A percentile compares a stretch with the other conserved stretches of the same genome.
These are phyloP conservation scores for Drosophila peninsularis DNA, from an alignment of 2,888 invertebrate genomes.

Conservation along the genomic window DNA sequence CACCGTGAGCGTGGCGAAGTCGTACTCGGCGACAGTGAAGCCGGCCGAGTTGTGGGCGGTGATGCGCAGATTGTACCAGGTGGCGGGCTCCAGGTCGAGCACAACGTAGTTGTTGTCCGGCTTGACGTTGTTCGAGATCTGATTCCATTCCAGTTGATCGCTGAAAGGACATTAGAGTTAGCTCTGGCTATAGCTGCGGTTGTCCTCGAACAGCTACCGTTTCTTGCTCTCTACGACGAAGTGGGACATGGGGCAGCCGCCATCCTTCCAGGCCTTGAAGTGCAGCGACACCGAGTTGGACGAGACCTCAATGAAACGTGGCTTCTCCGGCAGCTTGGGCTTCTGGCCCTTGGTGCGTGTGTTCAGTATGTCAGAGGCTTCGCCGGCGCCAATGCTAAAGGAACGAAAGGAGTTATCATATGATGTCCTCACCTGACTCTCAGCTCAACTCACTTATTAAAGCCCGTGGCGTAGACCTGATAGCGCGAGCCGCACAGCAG, in stretches of 20 bases:
- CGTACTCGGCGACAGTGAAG: slow-evolving; percentile 96
- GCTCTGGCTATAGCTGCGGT: fast-evolving
- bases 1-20: slow-evolving; percentile 96
- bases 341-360: slow-evolving; percentile 96
- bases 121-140: slow-evolving; percentile 96
- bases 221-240: slow-evolving; percentile 98
- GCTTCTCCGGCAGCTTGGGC: slow-evolving; percentile 95
- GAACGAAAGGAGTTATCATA: fast-evolving
- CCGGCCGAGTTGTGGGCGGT: slow-evolving; percentile 98
- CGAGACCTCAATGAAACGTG: slow-evolving; percentile 95
- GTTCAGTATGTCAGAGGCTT: slow-evolving; percentile 94
- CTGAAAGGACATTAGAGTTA: slow-evolving; percentile 83
- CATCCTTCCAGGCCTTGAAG: slow-evolving; percentile 96
- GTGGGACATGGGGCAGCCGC: slow-evolving; percentile 97
- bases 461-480: slow-evolving; percentile 96
- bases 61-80: slow-evolving; percentile 96
- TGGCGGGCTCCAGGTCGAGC: slow-evolving; percentile 95
- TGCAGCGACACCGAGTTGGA: slow-evolving; percentile 97
- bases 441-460: slow-evolving; percentile 89
- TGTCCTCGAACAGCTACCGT: slow-evolving; percentile 87
- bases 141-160: slow-evolving; percentile 95
- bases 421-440: too few relatives aligned
- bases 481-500: slow-evolving; percentile 96
- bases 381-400: slow-evolving; percentile 94
- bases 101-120: slow-evolving; percentile 96